Base-by-base conservation (phyloP, 2,888 invertebrate species). In the Apamea epomidion region DNA sequence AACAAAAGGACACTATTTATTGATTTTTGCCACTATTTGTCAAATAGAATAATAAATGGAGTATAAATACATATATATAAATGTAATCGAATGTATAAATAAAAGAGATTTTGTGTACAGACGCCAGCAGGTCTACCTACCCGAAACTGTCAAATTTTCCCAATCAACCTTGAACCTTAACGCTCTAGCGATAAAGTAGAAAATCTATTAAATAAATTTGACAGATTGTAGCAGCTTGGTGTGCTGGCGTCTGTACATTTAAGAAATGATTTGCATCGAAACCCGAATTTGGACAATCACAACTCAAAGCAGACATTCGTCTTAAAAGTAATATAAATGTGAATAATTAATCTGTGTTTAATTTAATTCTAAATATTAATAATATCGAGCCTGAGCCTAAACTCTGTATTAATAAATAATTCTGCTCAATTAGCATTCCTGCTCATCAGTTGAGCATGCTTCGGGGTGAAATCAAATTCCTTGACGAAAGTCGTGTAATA, bases 371-470 rank as follows among this genome's bases (percentile, higher is more conserved):
- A 69, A 79, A 76, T 76, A 67, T 87, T 76, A 87, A 77, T 83
- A 79, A 83, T 32, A 65, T 75, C 58, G 68, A 72, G 58, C 3
- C n/a, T 65, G 68, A 69, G 51, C 0, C 32, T 65, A 69, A 73
- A 79, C 70, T 75, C 42, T 69, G 77, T 80, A 65, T 76, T 75
- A 79, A 79, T 84, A 82, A 83, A 87, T 86, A 80, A 85, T 78
- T 80, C 73, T 65, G 69, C 48, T 78, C 69, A 82, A 81, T 88
- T 87, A 81, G 88, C 89, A 88, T 87, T 87, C 85, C 77, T 67
- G 65, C 74, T 76, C 69, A 76, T 88, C 78, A 64, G 58, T 65
- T n/a, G 14, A 79, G 62, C 76, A 73, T 62, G 51, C 54, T 84
- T 74, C 65, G 48, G 78, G 54, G 67, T 69, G 60, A 71, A 85